Base-by-base conservation (phyloP, 2,888 invertebrate species). In the Argyresthia albistria region DNA sequence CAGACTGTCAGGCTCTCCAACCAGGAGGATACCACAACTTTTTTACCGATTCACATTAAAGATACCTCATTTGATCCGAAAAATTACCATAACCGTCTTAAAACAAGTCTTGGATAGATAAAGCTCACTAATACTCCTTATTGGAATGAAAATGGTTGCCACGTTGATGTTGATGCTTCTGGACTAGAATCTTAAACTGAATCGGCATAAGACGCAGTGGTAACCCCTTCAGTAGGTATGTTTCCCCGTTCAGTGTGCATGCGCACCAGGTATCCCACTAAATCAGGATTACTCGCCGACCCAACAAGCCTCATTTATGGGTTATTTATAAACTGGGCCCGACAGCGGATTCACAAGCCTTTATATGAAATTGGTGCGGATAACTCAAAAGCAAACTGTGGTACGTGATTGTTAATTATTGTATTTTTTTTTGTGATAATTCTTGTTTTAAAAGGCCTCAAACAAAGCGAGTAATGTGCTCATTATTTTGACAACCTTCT, bases 251-350 rank as follows among this genome's bases (percentile, higher is more conserved):
- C 25, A 25, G 25, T 6, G 6, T 6, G 25, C 25, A 25, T 25
- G 25, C 25, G 25, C 25, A 6, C 25, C 58, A 56, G 73, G 77
- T 66, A 65, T 60, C 69, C 66, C 75, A 62, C 72, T 84, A 83
- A 84, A 84, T 84, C 84, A 84, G 81, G 81, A 79, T 84, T 84
- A 84, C 69, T 65, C 60, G 56, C 55, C 60, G 63, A 62, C 60
- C 72, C 74, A 72, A 73, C 71, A 69, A 73, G 74, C 56, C 78
- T 79, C 81, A 76, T 84, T 83, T 80, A 70, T 69, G 69, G 55
- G 77, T 81, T 81, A 84, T 84, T 83, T 82, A 82, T 82, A 80
- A 69, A 74, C 68, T 70, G 51, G 51, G 46, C 51, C 8, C 9
- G 12, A 12, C 48, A 36, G 37, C 25, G 48, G 10, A 48, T 48